These are phyloP conservation scores for Vulpes ferrilata DNA, from an alignment of 2,113 vertebrate species.

Conservation along the genomic window DNA sequence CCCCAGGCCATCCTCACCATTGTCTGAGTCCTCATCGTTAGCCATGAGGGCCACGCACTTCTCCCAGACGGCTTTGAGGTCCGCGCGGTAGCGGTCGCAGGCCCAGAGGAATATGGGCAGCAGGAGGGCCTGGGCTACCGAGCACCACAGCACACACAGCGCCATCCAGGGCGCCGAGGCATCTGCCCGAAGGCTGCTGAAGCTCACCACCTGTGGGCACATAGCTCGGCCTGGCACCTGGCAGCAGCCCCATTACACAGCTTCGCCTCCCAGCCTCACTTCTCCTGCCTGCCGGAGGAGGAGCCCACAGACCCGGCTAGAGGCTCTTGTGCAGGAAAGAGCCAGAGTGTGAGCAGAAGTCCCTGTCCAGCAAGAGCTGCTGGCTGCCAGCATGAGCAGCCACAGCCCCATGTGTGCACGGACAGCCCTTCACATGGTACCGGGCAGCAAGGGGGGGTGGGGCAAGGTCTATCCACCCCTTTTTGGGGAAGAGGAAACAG, in stretches of 20 bases:
- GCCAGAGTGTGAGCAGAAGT: accelerated
- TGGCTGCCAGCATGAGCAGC: neutral
- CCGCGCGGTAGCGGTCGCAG: constrained; percentile 95
- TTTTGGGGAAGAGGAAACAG: neutral
- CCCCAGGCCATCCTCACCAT: constrained; percentile 87
- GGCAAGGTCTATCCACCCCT: neutral
- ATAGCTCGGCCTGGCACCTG: neutral
- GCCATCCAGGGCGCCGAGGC: constrained; percentile 95
- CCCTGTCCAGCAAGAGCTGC: neutral
- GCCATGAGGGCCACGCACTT: constrained; percentile 95
- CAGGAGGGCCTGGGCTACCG: constrained; percentile 94
- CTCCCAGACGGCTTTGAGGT: constrained; percentile 94
- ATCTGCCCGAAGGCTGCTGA: constrained; percentile 94
- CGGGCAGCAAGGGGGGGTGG: no score
- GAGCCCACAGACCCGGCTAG: accelerated
- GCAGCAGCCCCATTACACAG: neutral
- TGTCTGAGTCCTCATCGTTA: constrained; percentile 90
- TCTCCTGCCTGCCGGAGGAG: accelerated
- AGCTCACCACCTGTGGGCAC: constrained; percentile 93
- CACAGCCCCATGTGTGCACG: accelerated
- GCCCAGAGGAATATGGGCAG: constrained; percentile 95
- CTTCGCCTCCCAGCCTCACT: neutral
- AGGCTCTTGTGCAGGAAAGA: neutral
- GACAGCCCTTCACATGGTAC: neutral
- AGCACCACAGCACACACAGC: constrained; percentile 95